phyloP scores from a whole-genome alignment of 2,888 invertebrate genomes.

The Tiliacea aurago region DNA sequence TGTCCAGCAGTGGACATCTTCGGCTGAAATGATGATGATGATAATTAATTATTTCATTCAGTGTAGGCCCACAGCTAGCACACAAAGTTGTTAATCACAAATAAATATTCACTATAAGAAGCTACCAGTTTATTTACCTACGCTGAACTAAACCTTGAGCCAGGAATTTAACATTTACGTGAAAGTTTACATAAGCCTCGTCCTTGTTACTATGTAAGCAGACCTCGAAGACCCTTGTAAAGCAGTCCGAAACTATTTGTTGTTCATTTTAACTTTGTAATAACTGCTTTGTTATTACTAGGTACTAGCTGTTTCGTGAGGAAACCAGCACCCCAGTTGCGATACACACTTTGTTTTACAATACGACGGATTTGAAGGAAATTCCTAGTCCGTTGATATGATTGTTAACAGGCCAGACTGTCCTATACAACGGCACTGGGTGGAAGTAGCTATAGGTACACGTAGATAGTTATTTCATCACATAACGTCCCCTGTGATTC shows the following conservation, averaged over 20 bases:
- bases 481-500: no score
- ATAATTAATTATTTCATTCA: no score
- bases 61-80: neutral
- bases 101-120: constrained; percentile 1
- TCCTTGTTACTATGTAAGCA: constrained; percentile 41
- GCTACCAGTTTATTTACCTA: constrained; percentile 5
- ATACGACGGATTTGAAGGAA: neutral
- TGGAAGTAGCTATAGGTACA: no score
- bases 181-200: constrained; percentile 21
- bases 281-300: constrained; percentile 26
- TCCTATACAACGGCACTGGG: no score
- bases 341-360: neutral
- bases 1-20: no score
- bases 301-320: neutral
- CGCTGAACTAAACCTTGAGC: neutral
- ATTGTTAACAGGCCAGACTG: no score
- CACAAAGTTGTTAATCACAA: neutral
- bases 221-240: constrained; percentile 10
- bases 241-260: constrained; percentile 39
- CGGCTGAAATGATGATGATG: no score
- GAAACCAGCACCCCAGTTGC: neutral
- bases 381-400: neutral
- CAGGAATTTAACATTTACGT: constrained; percentile 5
- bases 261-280: constrained; percentile 48
- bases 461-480: no score